Conservation (phyloP, 2,888 invertebrate genomes). For the Chaetogeoica ovagalla region DNA sequence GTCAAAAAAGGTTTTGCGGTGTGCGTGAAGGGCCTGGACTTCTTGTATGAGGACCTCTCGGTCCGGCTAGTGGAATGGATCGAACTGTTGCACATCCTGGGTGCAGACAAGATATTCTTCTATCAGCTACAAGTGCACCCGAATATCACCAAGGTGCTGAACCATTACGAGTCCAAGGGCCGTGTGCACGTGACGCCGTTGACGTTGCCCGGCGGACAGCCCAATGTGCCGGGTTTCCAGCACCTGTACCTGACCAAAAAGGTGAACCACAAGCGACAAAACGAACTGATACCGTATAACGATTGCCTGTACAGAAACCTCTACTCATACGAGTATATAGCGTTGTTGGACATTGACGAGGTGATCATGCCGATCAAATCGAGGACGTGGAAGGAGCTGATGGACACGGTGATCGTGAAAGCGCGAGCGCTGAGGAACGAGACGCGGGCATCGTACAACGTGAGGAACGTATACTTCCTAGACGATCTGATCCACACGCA, state of each 20-base stretch:
- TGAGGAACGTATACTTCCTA: slow-evolving; percentile 89
- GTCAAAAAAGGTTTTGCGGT: slow-evolving; percentile 82
- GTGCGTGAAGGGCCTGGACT: slow-evolving; percentile 92
- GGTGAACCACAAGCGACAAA: slow-evolving; percentile 89
- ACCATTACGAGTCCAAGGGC: slow-evolving; percentile 68
- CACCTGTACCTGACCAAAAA: slow-evolving; percentile 88
- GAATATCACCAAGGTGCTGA: slow-evolving; percentile 82
- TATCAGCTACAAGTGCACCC: slow-evolving; percentile 87
- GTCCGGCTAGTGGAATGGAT: slow-evolving; percentile 93
- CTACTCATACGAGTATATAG: slow-evolving; percentile 85
- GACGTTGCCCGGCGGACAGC: slow-evolving; percentile 85
- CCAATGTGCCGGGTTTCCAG: slow-evolving; percentile 85
- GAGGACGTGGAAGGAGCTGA: slow-evolving; percentile 74
- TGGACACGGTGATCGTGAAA: slow-evolving; percentile 72
- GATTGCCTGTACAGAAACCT: slow-evolving; percentile 93
- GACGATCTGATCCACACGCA: slow-evolving; percentile 83
- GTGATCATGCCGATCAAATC: slow-evolving; percentile 86
- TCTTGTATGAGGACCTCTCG: slow-evolving; percentile 86
- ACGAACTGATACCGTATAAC: slow-evolving; percentile 94
- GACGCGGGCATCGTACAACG: slow-evolving; percentile 79
- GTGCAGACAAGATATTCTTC: slow-evolving; percentile 89
- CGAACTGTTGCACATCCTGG: slow-evolving; percentile 80
- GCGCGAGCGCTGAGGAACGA: slow-evolving; percentile 70
- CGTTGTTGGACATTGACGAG: slow-evolving; percentile 91
- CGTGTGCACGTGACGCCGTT: slow-evolving; percentile 77